These are phyloP conservation scores for Anastatus disparis DNA, from an alignment of 1,140 invertebrate species.

Conservation along the genomic window DNA sequence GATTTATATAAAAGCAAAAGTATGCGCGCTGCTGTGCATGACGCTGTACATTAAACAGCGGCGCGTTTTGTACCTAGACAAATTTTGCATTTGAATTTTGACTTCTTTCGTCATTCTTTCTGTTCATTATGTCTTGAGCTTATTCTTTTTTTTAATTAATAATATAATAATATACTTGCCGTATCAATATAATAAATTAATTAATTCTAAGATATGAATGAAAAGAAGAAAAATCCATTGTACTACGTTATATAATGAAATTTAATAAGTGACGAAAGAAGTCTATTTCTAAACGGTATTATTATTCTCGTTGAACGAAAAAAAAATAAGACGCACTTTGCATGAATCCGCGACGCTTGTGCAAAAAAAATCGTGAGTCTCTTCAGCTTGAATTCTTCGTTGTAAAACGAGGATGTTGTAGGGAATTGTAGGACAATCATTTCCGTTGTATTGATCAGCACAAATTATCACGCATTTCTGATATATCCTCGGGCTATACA, in stretches of 20 bases:
- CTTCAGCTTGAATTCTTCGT: conserved; percentile 33
- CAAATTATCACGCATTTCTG: conserved; percentile 19
- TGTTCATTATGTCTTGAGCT: neutral
- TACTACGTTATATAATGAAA: neutral
- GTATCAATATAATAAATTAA: neutral
- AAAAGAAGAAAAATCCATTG: neutral
- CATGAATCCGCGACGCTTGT: conserved; percentile 20
- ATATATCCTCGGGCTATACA: conserved; percentile 1
- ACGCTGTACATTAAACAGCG: conserved; percentile 5
- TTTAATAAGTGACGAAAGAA: conserved; percentile 6
- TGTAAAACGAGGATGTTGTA: conserved; percentile 22
- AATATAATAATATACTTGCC: neutral
- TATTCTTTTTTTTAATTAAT: conserved; percentile 12
- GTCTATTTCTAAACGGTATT: conserved; percentile 18
- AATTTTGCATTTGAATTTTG: conserved; percentile 17
- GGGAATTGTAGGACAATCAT: conserved; percentile 44
- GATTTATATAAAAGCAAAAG: conserved; percentile 30
- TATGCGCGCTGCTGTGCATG: conserved; percentile 9
- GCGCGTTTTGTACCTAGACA: conserved; percentile 10
- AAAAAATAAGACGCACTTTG: conserved; percentile 10
- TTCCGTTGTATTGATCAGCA: conserved; percentile 32
- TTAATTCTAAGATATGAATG: neutral
- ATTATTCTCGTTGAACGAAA: conserved; percentile 30
- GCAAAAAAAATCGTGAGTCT: conserved; percentile 22
- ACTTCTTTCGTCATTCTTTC: conserved; percentile 22